Evolutionary conservation across 2,888 invertebrate genomes (phyloP), one percentile per base, ranked within the genome.

Genomic region (Drosophila parthenogenetica): DNA sequence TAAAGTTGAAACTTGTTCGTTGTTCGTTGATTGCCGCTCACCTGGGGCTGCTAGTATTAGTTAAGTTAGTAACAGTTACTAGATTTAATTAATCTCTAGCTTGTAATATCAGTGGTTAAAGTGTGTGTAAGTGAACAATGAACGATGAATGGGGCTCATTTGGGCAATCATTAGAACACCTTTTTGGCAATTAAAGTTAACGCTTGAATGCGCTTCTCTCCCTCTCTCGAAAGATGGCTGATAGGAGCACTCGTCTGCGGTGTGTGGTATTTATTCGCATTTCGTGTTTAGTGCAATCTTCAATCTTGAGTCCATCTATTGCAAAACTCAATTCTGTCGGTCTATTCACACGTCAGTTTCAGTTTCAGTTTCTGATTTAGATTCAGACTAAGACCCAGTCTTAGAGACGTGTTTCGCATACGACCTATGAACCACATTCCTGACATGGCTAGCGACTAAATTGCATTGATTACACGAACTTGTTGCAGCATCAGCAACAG

Each of bases 81-180:
- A 57, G 64, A 40, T 17, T 59, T 57, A 46, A 57, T 57, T 57
- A 45, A 57, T 57, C 71, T 67, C 74, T 68, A 22, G 3, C 16
- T 42, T 59, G 74, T 58, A 75, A 67, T 71, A 63, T 75, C 60
- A 22, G 25, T 46, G 17, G 19, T 17, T 35, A 13, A 35, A 13
- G 35, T 35, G 35, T 14, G 40, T 58, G 32, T 42, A 49, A 55
- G 46, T 22, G 49, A 43, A 19, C 42, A 64, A 57, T 64, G 61
- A 53, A 19, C 57, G 11, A 57, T 62, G 55, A n/a, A 67, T 62
- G 53, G 68, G 60, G 35, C 81, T 73, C 66, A 69, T 81, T 84
- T 84, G 82, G 80, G 76, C 82, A 84, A 69, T 61, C 82, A 83
- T 83, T 83, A 83, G 83, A 83, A 83, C 82, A 85, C 81, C 82